Conservation (phyloP, 2,113 vertebrate genomes). For the Pao palembangensis region DNA sequence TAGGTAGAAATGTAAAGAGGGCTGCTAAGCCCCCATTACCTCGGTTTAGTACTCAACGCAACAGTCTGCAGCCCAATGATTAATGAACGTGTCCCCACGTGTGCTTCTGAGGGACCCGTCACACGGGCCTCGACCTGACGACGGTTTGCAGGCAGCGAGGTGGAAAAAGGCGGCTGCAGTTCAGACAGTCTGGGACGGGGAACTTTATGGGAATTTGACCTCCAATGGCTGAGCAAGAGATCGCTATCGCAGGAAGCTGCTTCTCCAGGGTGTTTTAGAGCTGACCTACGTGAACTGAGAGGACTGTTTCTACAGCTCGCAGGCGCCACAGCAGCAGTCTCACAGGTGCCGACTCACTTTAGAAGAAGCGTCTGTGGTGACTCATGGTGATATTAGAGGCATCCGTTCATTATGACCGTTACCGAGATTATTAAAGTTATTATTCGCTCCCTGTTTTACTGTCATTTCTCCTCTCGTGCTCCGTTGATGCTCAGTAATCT, state of each 20-base stretch:
- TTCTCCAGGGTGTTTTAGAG: neutral
- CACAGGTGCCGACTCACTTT: too few species aligned
- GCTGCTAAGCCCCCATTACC: constrained; percentile 55
- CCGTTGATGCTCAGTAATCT: too few species aligned
- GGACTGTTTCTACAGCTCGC: too few species aligned
- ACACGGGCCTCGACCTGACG: constrained; percentile 42
- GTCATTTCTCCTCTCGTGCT: too few species aligned
- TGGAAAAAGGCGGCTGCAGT: constrained; percentile 14
- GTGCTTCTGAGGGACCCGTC: constrained; percentile 38
- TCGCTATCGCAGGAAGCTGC: neutral
- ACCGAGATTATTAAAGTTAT: too few species aligned
- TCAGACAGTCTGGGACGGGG: constrained; percentile 9
- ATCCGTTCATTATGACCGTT: too few species aligned
- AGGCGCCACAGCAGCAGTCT: too few species aligned
- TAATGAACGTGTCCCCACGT: constrained; percentile 57
- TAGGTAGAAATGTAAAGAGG: constrained; percentile 57
- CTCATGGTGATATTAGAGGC: too few species aligned
- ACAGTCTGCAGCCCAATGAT: constrained; percentile 64
- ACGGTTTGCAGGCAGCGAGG: constrained; percentile 6
- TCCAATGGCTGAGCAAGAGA: neutral
- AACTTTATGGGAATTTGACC: constrained; percentile 14
- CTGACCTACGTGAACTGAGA: neutral
- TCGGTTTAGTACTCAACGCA: constrained; percentile 50
- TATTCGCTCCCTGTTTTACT: too few species aligned
- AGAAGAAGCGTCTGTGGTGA: too few species aligned